Conservation (phyloP, 2,888 invertebrate genomes). For the Troglohyphantes excavatus region DNA sequence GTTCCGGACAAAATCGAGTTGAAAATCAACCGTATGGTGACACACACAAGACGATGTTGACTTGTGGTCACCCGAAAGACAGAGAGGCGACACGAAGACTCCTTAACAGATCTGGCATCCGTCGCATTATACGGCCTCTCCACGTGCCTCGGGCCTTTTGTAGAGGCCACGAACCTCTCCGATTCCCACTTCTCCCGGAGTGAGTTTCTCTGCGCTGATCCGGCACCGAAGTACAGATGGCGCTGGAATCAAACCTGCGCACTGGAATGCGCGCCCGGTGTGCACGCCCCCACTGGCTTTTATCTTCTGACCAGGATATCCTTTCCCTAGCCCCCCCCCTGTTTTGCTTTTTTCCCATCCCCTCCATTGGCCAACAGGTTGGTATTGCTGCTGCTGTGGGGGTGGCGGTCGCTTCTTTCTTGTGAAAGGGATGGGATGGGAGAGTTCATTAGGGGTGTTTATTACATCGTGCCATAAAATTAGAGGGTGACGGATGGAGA, state of each 20-base stretch:
- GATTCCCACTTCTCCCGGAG: conserved; percentile 46
- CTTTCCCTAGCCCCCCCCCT: conserved; percentile 9
- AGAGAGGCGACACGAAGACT: neutral
- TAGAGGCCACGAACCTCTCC: conserved; percentile 34
- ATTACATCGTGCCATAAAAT: conserved; percentile 57
- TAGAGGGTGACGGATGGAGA: too few relatives aligned
- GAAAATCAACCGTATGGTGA: neutral
- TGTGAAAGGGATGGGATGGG: neutral
- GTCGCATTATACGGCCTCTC: conserved; percentile 4
- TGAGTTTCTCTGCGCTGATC: conserved; percentile 72
- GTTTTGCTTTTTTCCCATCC: conserved; percentile 35
- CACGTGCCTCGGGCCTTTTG: conserved; percentile 61
- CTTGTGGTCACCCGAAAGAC: neutral
- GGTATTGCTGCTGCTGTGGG: conserved; percentile 39
- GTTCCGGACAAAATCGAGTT: neutral
- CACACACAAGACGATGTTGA: neutral
- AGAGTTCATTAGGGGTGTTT: conserved; percentile 72
- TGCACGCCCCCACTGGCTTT: conserved; percentile 41
- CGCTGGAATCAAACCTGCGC: conserved; percentile 41
- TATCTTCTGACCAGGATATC: conserved; percentile 70
- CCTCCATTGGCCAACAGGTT: conserved; percentile 68
- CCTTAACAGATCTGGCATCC: conserved; percentile 17
- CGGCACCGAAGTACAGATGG: conserved; percentile 36
- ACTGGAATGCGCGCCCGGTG: conserved; percentile 54
- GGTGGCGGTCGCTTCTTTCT: neutral